Evolutionary conservation across 2,797 vertebrate genomes (phyloP).

Genomic region (Fundulus diaphanus): DNA sequence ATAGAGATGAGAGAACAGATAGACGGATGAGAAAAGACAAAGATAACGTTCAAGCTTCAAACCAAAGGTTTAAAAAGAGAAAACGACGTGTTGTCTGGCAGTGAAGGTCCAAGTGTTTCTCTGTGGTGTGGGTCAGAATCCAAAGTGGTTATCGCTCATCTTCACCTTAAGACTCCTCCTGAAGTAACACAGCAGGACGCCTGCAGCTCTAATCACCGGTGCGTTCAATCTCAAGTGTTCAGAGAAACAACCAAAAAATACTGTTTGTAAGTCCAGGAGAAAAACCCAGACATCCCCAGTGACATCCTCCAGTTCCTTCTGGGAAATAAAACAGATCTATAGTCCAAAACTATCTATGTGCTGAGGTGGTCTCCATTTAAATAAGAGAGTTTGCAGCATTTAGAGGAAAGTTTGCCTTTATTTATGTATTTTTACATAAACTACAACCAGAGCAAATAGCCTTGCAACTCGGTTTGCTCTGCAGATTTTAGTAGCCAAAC

Average conservation of each 20-base stretch:
- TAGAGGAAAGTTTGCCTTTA: too few species aligned
- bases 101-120: conserved; percentile 8
- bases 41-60: background rate
- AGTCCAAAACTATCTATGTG: too few species aligned
- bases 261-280: too few species aligned
- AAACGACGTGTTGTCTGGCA: background rate
- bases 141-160: conserved; percentile 8
- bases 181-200: background rate
- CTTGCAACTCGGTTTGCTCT: too few species aligned
- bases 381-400: too few species aligned
- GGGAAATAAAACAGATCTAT: too few species aligned
- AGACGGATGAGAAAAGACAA: background rate
- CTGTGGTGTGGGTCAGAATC: conserved; percentile 15
- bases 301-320: too few species aligned
- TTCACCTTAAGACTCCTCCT: background rate
- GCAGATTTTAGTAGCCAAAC: too few species aligned
- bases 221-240: background rate
- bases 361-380: too few species aligned
- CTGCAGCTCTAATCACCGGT: background rate
- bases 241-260: background rate
- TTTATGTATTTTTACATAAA: background rate
- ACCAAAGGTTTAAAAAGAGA: conserved; percentile 14
- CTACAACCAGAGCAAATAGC: too few species aligned
- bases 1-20: background rate
- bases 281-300: too few species aligned